These are phyloP conservation scores for Drosophila barbarae DNA, from an alignment of 2,888 invertebrate genomes.

Conservation along the genomic window DNA sequence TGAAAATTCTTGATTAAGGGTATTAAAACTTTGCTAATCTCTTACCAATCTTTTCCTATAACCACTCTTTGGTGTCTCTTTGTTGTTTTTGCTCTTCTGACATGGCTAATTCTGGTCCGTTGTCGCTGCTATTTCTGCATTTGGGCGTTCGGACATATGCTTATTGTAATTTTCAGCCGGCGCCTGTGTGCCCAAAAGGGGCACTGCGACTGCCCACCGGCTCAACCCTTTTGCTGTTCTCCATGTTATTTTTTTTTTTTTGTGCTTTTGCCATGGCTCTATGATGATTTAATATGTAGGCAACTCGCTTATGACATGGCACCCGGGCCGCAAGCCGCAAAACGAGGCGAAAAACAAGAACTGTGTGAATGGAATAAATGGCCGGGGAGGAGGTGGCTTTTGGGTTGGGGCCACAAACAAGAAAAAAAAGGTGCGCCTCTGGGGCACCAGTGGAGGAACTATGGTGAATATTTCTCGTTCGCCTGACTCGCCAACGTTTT, in stretches of 20 bases:
- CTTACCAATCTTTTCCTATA: background rate
- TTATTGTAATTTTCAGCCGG: slow-evolving; percentile 61
- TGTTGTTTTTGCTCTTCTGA: slow-evolving; percentile 15
- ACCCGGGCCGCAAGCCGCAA: slow-evolving; percentile 49
- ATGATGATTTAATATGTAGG: slow-evolving; percentile 60
- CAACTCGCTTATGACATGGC: slow-evolving; percentile 58
- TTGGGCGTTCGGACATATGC: slow-evolving; percentile 65
- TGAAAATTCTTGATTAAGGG: background rate
- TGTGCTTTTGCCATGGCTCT: slow-evolving; percentile 10
- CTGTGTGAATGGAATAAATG: slow-evolving; percentile 36
- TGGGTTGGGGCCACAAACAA: slow-evolving; percentile 4
- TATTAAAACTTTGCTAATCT: background rate
- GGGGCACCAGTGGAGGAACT: slow-evolving; percentile 36
- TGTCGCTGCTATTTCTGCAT: slow-evolving; percentile 32
- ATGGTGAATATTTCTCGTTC: slow-evolving; percentile 43
- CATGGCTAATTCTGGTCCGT: slow-evolving; percentile 65
- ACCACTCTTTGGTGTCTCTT: slow-evolving; percentile 3
- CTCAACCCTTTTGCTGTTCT: slow-evolving; percentile 62
- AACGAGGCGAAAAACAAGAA: slow-evolving; percentile 41
- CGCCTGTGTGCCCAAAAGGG: slow-evolving; percentile 42
- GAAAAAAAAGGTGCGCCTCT: slow-evolving; percentile 59
- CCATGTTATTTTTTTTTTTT: background rate
- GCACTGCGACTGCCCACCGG: slow-evolving; percentile 20
- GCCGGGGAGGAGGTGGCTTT: background rate
- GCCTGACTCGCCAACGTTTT: slow-evolving; percentile 64